Evolutionary conservation across 2,113 vertebrate genomes (phyloP).

Genomic region (Zosterops lateralis): DNA sequence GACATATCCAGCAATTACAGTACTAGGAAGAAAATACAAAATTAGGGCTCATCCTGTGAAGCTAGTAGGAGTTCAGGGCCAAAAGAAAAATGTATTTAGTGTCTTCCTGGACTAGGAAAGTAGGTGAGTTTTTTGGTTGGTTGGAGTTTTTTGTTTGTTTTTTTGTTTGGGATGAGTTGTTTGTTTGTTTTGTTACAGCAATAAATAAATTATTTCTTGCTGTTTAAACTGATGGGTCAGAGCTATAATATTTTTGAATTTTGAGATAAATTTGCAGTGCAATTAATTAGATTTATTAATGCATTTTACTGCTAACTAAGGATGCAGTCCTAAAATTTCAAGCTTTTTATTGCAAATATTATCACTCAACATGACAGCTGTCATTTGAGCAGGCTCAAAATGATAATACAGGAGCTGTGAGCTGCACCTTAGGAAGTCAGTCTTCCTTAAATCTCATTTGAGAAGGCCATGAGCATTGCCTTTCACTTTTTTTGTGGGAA

Average conservation of each 20-base stretch:
- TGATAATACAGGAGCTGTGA: background rate
- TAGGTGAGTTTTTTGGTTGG: background rate
- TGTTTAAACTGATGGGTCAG: background rate
- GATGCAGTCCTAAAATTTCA: background rate
- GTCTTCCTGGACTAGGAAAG: background rate
- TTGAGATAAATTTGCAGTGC: background rate
- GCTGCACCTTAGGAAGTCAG: background rate
- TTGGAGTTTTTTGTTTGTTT: background rate
- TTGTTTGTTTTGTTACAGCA: background rate
- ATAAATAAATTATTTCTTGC: background rate
- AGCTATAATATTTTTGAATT: background rate
- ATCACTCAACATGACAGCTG: background rate
- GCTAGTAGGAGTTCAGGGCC: background rate
- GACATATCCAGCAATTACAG: constrained; percentile 25
- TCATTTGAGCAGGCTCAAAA: background rate
- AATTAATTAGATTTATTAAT: background rate
- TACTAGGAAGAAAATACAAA: constrained; percentile 3
- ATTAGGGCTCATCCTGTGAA: background rate
- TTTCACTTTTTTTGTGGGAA: background rate
- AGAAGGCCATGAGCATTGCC: background rate
- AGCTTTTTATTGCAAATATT: background rate
- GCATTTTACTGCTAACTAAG: background rate
- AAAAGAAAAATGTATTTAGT: background rate
- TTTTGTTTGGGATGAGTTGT: background rate
- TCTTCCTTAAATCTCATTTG: background rate